Base-by-base conservation (phyloP, 2,113 vertebrate species). In the Actenoides lindsayi region DNA sequence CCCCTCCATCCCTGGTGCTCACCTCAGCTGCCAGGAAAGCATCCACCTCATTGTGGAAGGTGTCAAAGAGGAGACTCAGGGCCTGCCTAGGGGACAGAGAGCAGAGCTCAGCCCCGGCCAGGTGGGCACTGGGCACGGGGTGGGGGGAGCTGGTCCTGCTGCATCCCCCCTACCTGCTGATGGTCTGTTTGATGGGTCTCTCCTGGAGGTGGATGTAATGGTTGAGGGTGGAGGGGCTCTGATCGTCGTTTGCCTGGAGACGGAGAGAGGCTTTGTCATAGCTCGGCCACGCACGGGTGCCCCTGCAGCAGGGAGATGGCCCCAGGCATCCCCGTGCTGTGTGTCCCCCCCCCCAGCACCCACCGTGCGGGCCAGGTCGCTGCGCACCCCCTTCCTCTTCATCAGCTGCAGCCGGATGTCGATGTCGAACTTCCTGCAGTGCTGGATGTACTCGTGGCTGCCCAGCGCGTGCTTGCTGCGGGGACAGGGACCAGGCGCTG, bases 41-140 rank as follows among this genome's bases (percentile, higher is more conserved):
- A 73, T 99, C 99, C 14, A 99, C 99, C 70, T 99, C 99, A 15
- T 99, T 99, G 89, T 99, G 99, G 94, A 99, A 99, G 1, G 99
- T 99, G 96, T 99, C 99, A 0, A 99, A 98, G 57, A 99, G 99
- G 95, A 99, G 98, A 39, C 98, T 99, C 89, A 99, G 96, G 30
- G 99, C 99, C 97, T 99, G 99, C 96, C 99, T 99, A 94, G 90
- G 93, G 86, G 81, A 70, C 20, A 96, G 54, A 81, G 42, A 62
- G 46, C 18, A 63, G 67, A 62, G 50, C 78, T 97, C 46, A 96
- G 89, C 56, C 69, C 76, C 0, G 2, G 5, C 44, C 14, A 14
- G 63, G 56, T 0, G 5, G 41, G 11, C 27, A 44, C 7, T 5
- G 1, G 2, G 31, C 3, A 1, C 0, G 1, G 44, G 46, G 46